These are phyloP conservation scores for Corythornis vintsioides DNA, from an alignment of 2,113 vertebrate genomes.

Conservation along the genomic window DNA sequence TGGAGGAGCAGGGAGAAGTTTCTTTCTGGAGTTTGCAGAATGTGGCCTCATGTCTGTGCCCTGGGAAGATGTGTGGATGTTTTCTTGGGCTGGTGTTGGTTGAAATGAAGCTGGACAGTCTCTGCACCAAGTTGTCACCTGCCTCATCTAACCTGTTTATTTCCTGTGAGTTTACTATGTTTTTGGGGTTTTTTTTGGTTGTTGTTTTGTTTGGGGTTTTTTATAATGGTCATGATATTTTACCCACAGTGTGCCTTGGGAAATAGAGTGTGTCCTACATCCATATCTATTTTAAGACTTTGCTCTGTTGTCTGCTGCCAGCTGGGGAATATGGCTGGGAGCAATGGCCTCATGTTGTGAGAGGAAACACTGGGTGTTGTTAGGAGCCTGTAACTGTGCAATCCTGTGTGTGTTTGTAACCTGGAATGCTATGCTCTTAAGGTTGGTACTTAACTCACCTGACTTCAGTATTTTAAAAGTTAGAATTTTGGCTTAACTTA, in stretches of 20 bases:
- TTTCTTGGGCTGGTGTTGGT: fast-evolving
- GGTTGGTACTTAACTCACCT: background rate
- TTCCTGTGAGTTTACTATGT: background rate
- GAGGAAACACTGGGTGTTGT: background rate
- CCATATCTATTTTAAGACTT: conserved; percentile 40
- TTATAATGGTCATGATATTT: background rate
- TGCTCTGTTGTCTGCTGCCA: background rate
- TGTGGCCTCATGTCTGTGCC: fast-evolving
- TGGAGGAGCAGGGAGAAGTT: fast-evolving
- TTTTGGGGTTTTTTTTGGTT: background rate
- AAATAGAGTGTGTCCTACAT: conserved; percentile 64
- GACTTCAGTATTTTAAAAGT: background rate
- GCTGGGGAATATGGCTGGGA: conserved; percentile 21
- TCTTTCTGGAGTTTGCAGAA: fast-evolving
- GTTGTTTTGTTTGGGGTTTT: too few relatives aligned
- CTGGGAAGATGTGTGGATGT: background rate
- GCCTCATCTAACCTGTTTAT: background rate
- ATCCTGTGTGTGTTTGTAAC: background rate
- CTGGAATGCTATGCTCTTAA: background rate
- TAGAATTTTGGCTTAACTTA: background rate
- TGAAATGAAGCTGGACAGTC: background rate
- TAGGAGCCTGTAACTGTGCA: background rate
- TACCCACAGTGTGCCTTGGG: conserved; percentile 39
- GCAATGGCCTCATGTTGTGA: background rate
- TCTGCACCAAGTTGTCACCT: background rate